These are phyloP conservation scores for Drosophila oshimai DNA, from an alignment of 1,140 invertebrate genomes.

Conservation along the genomic window DNA sequence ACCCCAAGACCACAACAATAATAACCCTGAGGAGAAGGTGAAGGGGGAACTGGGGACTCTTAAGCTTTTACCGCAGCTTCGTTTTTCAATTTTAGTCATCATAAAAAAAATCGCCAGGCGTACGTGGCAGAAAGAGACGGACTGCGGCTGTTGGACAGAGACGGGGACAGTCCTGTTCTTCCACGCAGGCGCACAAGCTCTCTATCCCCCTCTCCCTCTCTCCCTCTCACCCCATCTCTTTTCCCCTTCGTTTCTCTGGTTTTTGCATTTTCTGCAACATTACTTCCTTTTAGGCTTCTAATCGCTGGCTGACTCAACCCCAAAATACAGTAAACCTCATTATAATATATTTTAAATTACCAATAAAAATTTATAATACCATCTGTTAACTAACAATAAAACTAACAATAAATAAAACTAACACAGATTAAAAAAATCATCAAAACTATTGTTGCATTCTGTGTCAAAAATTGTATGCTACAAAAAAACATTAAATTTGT, in stretches of 20 bases:
- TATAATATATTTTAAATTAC: neutral
- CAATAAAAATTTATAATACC: neutral
- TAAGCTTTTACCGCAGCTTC: slow-evolving; percentile 56
- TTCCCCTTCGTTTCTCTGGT: slow-evolving; percentile 1
- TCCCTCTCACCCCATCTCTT: neutral
- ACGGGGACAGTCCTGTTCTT: slow-evolving; percentile 47
- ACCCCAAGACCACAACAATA: slow-evolving; percentile 56
- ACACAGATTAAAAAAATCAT: too few relatives aligned
- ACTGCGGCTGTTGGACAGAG: neutral
- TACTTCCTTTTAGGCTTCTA: slow-evolving; percentile 82
- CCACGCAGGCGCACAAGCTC: slow-evolving; percentile 47
- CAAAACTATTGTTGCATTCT: too few relatives aligned
- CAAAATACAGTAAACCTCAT: neutral
- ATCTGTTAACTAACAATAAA: too few relatives aligned
- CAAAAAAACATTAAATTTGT: too few relatives aligned
- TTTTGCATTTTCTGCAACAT: slow-evolving; percentile 80
- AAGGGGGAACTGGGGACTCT: slow-evolving; percentile 27
- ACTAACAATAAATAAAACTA: too few relatives aligned
- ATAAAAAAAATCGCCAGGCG: slow-evolving; percentile 68
- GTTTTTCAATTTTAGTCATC: slow-evolving; percentile 73
- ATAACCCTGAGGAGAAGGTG: slow-evolving; percentile 15
- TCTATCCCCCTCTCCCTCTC: slow-evolving; percentile 32
- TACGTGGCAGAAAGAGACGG: slow-evolving; percentile 7
- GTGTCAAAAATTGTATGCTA: too few relatives aligned
- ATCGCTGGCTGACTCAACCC: slow-evolving; percentile 73